A percentile compares a stretch with the other conserved stretches of the same genome.
These are phyloP conservation scores for Fragariocoptes setiger DNA, from an alignment of 1,140 invertebrate species.

Conservation along the genomic window DNA sequence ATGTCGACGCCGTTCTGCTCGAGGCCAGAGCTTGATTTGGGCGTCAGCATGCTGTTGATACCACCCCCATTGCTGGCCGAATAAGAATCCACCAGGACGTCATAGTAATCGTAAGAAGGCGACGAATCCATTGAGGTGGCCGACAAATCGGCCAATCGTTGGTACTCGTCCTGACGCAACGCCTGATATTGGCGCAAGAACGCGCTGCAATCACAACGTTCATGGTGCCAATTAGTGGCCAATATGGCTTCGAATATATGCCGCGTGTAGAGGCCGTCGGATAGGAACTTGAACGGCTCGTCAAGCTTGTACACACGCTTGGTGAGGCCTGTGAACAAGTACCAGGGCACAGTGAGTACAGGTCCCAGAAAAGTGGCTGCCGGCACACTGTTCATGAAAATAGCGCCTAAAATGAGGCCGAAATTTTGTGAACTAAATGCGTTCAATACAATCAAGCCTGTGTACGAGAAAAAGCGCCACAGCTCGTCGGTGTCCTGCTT, in stretches of 20 bases:
- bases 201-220: not conserved
- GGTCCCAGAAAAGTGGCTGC: slow-evolving; percentile 58
- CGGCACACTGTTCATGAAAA: slow-evolving; percentile 7
- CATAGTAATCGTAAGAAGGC: not conserved
- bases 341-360: slow-evolving; percentile 50
- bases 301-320: not conserved
- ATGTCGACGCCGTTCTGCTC: not conserved
- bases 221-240: not conserved
- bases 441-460: slow-evolving; percentile 1
- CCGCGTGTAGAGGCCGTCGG: not conserved
- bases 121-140: not conserved
- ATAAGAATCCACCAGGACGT: too few relatives aligned
- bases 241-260: not conserved
- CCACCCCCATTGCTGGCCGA: not conserved
- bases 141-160: not conserved
- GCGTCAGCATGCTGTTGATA: not conserved
- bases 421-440: slow-evolving; percentile 4
- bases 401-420: not conserved
- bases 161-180: not conserved
- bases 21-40: not conserved
- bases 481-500: not conserved
- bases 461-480: slow-evolving; percentile 6
- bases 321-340: slow-evolving; percentile 42
- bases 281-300: not conserved
- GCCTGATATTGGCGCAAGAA: not conserved